Base-by-base conservation (phyloP, 2,113 vertebrate species). In the Climacteris rufus region DNA sequence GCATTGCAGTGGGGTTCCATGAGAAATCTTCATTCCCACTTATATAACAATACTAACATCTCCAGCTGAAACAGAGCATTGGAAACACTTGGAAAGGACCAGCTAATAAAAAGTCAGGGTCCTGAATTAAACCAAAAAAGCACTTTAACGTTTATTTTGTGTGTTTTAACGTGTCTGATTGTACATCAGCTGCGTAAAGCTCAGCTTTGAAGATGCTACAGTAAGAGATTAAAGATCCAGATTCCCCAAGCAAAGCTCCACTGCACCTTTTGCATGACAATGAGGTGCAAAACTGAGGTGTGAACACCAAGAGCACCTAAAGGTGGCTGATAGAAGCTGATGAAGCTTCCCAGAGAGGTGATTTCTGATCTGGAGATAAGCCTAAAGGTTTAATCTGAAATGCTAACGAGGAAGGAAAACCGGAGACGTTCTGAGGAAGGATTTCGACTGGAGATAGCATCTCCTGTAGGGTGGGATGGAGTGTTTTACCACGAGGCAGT, bases 351-450 rank as follows among this genome's bases (percentile, higher is more conserved):
- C 82, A 84, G 75, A 84, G 76, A 81, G 71, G 74, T 75, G 77
- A 93, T 40, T 83, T 75, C 66, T 92, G 90, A 93, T 89, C 64
- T n/a, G 71, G 54, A 94, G 95, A 84, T 93, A 96, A 90, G 89
- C 69, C 90, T 71, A 37, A 87, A 95, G 72, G 78, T 82, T 96
- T 94, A 84, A 90, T 94, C 87, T 84, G 86, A 93, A 93, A 90
- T 95, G 94, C 87, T 95, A 94, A 96, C 4, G 35, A 93, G 78
- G 9, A 35, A 91, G 87, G 87, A 64, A 74, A 96, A 65, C 42
- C 27, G 79, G 83, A 52, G 75, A 60, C 31, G 16, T 56, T 77
- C 82, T 42, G 76, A 86, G 75, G 85, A 70, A 69, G 65, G 68
- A 37, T 82, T 90, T 63, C 19, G 42, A 57, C 8, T 8, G 86